phyloP scores from a whole-genome alignment of 2,797 vertebrate species.

The Pseudochirops corinnae region DNA sequence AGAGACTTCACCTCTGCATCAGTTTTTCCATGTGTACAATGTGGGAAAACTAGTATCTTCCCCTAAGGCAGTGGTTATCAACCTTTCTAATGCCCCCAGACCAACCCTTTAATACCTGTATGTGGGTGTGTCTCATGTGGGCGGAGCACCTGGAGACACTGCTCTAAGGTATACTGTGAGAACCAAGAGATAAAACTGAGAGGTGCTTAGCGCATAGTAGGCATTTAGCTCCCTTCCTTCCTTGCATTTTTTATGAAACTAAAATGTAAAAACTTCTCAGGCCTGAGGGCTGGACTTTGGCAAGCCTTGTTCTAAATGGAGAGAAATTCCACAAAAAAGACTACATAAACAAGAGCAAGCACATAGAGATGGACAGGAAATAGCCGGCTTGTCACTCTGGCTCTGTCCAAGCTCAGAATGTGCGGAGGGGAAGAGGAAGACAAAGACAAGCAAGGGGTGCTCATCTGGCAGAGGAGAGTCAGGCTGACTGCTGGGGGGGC shows the following conservation, averaged over 20 bases:
- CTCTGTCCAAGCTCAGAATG: no score
- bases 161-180: not conserved
- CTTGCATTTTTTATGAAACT: not conserved
- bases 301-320: not conserved
- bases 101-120: no score
- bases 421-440: not conserved
- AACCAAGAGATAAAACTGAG: not conserved
- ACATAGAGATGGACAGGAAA: not conserved
- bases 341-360: not conserved
- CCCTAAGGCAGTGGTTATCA: no score
- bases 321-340: not conserved
- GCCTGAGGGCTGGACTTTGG: not conserved
- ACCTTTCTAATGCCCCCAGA: no score
- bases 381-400: not conserved
- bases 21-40: not conserved
- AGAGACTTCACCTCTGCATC: not conserved
- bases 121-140: no score
- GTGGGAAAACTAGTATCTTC: not conserved
- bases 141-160: no score
- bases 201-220: no score
- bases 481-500: not conserved
- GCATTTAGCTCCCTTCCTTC: not conserved
- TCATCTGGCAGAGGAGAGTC: not conserved
- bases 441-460: not conserved
- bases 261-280: not conserved